phyloP scores from a whole-genome alignment of 2,797 vertebrate species.

The Petrocephalus schoutedeni region DNA sequence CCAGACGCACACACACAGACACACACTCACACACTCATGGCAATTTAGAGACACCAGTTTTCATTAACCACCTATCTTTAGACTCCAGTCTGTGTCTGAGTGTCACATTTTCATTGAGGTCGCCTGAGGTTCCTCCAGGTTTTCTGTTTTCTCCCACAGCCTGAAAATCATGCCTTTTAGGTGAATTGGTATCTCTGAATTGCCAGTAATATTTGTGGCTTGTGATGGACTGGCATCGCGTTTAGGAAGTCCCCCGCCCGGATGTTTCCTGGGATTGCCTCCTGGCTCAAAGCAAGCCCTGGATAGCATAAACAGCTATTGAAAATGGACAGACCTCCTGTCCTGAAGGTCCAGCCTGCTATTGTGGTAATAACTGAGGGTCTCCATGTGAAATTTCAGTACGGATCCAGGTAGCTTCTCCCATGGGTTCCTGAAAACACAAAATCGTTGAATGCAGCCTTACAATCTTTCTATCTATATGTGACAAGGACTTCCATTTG shows the following conservation, averaged over 20 bases:
- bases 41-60: background rate
- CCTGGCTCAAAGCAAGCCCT: background rate
- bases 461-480: background rate
- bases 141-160: background rate
- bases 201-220: background rate
- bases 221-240: background rate
- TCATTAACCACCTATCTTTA: background rate
- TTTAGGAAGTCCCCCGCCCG: background rate
- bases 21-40: background rate
- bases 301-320: background rate
- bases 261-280: background rate
- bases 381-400: background rate
- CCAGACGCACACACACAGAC: background rate
- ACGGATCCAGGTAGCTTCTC: background rate
- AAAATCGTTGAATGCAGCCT: background rate
- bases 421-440: background rate
- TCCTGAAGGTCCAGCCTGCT: background rate
- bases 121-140: background rate
- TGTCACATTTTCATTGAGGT: background rate
- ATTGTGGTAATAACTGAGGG: background rate
- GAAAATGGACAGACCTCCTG: constrained; percentile 1
- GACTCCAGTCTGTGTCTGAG: background rate
- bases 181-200: background rate
- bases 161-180: background rate
- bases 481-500: background rate